Percentiles rank a stretch among this genome's conserved stretches.
These are phyloP conservation scores for Lissocephala sabroskyi DNA, from an alignment of 2,888 invertebrate species.

Conservation along the genomic window DNA sequence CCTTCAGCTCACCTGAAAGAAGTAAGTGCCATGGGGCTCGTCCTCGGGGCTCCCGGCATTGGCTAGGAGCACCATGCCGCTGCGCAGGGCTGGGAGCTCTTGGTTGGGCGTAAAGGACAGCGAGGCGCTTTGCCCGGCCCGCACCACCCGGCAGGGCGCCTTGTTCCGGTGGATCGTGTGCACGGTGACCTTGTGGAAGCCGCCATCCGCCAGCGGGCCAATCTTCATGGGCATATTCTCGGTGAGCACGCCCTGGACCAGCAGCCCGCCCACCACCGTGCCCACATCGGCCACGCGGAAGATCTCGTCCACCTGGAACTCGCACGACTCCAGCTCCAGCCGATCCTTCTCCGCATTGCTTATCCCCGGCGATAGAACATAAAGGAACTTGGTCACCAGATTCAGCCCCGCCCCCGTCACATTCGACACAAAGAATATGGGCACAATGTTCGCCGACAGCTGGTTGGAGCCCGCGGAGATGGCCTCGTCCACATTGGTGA, in stretches of 20 bases:
- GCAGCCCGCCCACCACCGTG: conserved; percentile 87
- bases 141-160: conserved; percentile 88
- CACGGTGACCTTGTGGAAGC: conserved; percentile 83
- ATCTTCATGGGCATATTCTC: conserved; percentile 87
- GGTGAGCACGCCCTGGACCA: conserved; percentile 87
- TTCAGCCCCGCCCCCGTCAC: conserved; percentile 90
- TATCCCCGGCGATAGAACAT: conserved; percentile 83
- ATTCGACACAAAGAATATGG: conserved; percentile 91
- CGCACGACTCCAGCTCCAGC: conserved; percentile 82
- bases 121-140: conserved; percentile 93
- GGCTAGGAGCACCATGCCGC: conserved; percentile 87
- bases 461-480: conserved; percentile 81
- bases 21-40: conserved; percentile 77
- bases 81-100: conserved; percentile 76
- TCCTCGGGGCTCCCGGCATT: conserved; percentile 57
- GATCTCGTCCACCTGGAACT: conserved; percentile 96
- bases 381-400: conserved; percentile 87
- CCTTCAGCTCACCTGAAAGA: conserved; percentile 75
- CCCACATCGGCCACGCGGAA: conserved; percentile 88
- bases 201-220: conserved; percentile 84
- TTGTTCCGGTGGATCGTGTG: conserved; percentile 93
- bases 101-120: conserved; percentile 75
- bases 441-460: conserved; percentile 78
- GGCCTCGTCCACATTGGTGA: conserved; percentile 81
- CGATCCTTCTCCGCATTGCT: conserved; percentile 79